Percentiles rank a stretch among this genome's conserved stretches.
phyloP scores from a whole-genome alignment of 2,113 vertebrate genomes.

The Phaethornis superciliosus region DNA sequence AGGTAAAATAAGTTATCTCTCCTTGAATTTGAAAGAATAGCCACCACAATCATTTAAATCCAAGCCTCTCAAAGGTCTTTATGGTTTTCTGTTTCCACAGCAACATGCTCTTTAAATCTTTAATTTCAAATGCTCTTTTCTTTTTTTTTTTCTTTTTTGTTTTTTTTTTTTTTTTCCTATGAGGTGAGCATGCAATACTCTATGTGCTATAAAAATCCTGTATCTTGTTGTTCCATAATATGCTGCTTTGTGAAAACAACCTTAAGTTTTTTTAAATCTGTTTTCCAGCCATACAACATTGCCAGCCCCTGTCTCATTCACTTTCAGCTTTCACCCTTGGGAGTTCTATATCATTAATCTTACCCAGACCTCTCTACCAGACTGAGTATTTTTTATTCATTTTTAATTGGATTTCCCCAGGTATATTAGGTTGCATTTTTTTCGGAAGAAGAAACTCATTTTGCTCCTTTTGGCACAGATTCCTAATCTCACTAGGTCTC shows the following conservation, averaged over 20 bases:
- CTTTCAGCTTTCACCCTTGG: not conserved
- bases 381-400: not conserved
- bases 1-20: not conserved
- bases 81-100: not conserved
- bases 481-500: not conserved
- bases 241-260: not conserved
- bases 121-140: not conserved
- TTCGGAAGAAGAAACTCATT: rapidly evolving
- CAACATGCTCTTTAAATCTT: not conserved
- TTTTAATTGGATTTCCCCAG: not conserved
- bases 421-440: not conserved
- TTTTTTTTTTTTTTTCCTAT: not conserved
- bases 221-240: not conserved
- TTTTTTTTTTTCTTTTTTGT: not conserved
- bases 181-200: not conserved
- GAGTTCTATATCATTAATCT: not conserved
- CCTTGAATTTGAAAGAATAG: not conserved
- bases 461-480: not conserved
- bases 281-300: not conserved
- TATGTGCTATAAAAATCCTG: not conserved
- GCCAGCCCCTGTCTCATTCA: not conserved
- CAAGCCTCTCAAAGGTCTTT: not conserved
- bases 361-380: not conserved
- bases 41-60: not conserved
- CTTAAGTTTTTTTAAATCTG: not conserved